Evolutionary conservation across 2,797 vertebrate species (phyloP).

Genomic region (Pagetopsis macropterus): DNA sequence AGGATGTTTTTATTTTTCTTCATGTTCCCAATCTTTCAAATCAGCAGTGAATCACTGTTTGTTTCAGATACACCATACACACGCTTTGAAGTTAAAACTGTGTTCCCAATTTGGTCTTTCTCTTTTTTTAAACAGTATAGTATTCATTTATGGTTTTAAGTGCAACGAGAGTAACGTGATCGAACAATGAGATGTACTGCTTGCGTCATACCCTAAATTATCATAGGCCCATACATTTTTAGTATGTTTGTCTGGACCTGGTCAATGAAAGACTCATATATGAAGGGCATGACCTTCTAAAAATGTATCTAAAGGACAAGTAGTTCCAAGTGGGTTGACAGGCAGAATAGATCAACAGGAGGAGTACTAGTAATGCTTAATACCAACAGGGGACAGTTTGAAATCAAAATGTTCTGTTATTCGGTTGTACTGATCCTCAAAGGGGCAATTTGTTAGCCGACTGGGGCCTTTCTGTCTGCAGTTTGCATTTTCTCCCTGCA

Average conservation of each 20-base stretch:
- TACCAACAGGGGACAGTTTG: not conserved
- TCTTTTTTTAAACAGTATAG: not conserved
- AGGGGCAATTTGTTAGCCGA: not conserved
- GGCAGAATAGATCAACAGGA: constrained; percentile 20
- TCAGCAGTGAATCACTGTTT: not conserved
- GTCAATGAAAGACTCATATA: constrained; percentile 22
- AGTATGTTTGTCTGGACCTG: constrained; percentile 6
- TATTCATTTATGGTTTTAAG: too few relatives aligned
- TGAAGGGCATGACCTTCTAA: constrained; percentile 5
- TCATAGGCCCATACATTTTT: not conserved
- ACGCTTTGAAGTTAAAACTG: not conserved
- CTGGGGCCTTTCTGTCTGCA: not conserved
- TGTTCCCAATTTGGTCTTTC: constrained; percentile 5
- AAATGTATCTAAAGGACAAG: constrained; percentile 21
- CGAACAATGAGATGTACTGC: not conserved
- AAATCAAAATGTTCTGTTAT: not conserved
- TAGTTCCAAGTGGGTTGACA: constrained; percentile 14
- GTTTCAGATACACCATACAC: not conserved
- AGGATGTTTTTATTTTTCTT: constrained; percentile 17
- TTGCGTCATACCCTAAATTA: not conserved
- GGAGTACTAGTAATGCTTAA: constrained; percentile 13
- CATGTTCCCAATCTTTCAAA: not conserved
- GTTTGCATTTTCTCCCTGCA: not conserved
- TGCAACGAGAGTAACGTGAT: too few relatives aligned
- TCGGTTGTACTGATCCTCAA: not conserved